Percentiles rank a stretch among this genome's conserved stretches.
These are phyloP conservation scores for Dascillus cervinus DNA, from an alignment of 2,888 invertebrate genomes.

Conservation along the genomic window DNA sequence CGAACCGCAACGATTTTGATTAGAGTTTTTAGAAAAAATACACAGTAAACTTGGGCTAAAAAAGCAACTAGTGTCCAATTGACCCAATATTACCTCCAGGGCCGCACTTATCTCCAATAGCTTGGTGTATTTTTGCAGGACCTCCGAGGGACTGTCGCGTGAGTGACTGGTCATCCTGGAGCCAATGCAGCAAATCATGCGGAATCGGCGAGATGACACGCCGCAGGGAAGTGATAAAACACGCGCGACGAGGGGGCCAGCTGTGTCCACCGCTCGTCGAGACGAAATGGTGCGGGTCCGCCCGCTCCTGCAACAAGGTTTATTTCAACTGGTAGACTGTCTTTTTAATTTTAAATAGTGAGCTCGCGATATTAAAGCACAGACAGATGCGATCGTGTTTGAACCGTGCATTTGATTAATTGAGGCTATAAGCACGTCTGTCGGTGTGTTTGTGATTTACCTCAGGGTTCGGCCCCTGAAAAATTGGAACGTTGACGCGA, in stretches of 20 bases:
- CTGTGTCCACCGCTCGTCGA: constrained; percentile 78
- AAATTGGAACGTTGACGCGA: no score
- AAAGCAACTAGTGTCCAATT: no score
- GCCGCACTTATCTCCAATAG: no score
- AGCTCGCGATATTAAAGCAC: no score
- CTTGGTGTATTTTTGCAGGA: no score
- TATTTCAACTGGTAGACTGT: constrained; percentile 54
- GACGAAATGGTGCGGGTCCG: constrained; percentile 83
- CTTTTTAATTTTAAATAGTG: no score
- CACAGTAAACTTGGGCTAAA: no score
- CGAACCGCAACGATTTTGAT: no score
- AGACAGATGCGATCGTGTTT: no score
- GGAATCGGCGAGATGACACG: constrained; percentile 85
- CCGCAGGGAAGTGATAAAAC: constrained; percentile 66
- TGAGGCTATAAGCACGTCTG: constrained; percentile 9
- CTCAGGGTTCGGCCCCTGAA: constrained; percentile 11
- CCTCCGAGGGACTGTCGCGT: constrained; percentile 76
- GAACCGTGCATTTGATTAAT: no score
- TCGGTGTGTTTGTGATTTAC: constrained; percentile 15
- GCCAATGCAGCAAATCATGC: constrained; percentile 78
- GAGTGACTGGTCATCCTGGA: constrained; percentile 81
- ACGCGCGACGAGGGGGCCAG: constrained; percentile 70
- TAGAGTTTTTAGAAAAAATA: no score
- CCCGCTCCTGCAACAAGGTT: constrained; percentile 55
- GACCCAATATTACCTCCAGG: no score